Evolutionary conservation across 2,888 invertebrate genomes (phyloP), one percentile per base, ranked within the genome.

Genomic region (Maniola hyperantus): DNA sequence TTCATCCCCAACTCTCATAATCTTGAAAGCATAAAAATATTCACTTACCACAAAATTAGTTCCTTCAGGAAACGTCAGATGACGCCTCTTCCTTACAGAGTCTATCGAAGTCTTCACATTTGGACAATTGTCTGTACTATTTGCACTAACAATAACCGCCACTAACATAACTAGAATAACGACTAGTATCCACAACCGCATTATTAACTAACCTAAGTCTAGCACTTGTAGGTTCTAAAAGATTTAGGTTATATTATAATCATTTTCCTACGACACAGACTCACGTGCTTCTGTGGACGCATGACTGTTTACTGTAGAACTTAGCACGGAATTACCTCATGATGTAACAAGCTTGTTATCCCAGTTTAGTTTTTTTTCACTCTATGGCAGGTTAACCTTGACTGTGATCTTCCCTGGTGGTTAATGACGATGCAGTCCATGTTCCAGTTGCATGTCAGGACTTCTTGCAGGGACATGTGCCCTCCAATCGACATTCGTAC

Each of bases 21-120:
- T 26, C 26, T 26, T 26, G 1, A 26, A 26, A 26, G 26, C 2
- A 26, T 2, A 51, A 39, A 18, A n/a, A 8, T 11, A 33, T 26
- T 2, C 65, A 87, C 88, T 86, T 76, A 92, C 92, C 73, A 88
- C 81, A 50, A 88, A 57, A 73, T 77, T 73, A 53, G 83, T 83
- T 10, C 83, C 83, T 59, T 85, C 81, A 2, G 90, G 89, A 73
- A 91, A 92, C 0, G 82, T 82, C 65, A 92, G 67, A 76, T 87
- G 83, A 42, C 92, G 79, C 33, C 83, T 78, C 66, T 87, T 91
- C 44, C 92, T 81, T 20, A 87, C 72, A 0, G 75, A 72, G 18
- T 74, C 75, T 6, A 88, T 67, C 8, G 82, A 71, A 2, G 81
- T 80, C 69, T 83, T 91, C 20, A 84, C 80, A 79, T 88, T 92